Conservation (phyloP, 2,888 invertebrate genomes). For the Dinocampus coccinellae region DNA sequence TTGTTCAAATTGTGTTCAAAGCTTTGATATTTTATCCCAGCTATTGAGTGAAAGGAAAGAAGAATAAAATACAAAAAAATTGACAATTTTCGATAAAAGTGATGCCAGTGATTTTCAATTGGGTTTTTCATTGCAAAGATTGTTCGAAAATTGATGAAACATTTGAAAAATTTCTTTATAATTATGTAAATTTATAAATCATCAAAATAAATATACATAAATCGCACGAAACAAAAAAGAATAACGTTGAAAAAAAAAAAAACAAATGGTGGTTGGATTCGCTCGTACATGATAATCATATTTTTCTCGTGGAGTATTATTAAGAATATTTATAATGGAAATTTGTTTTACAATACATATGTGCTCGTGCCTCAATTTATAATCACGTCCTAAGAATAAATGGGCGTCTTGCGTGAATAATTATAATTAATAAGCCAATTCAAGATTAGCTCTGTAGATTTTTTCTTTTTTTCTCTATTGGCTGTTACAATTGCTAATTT, state of each 20-base stretch:
- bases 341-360: slow-evolving; percentile 19
- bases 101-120: not conserved
- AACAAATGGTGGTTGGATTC: not conserved
- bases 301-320: slow-evolving; percentile 4
- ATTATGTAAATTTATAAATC: not conserved
- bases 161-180: not conserved
- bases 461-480: slow-evolving; percentile 2
- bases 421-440: not conserved
- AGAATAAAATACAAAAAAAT: not conserved
- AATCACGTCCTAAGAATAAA: not conserved
- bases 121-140: not conserved
- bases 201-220: slow-evolving; percentile 2
- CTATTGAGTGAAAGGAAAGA: not conserved
- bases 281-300: slow-evolving; percentile 8
- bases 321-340: slow-evolving; percentile 9
- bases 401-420: not conserved
- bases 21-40: slow-evolving; percentile 52
- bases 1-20: slow-evolving; percentile 63
- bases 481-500: not conserved
- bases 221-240: slow-evolving; percentile 3
- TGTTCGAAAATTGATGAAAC: not conserved
- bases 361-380: slow-evolving; percentile 28
- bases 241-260: not conserved
- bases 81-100: not conserved
- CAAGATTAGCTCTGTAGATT: not conserved